A percentile compares a stretch with the other conserved stretches of the same genome.
These are phyloP conservation scores for Hypselothyrea guttata DNA, from an alignment of 2,888 invertebrate genomes.

Conservation along the genomic window DNA sequence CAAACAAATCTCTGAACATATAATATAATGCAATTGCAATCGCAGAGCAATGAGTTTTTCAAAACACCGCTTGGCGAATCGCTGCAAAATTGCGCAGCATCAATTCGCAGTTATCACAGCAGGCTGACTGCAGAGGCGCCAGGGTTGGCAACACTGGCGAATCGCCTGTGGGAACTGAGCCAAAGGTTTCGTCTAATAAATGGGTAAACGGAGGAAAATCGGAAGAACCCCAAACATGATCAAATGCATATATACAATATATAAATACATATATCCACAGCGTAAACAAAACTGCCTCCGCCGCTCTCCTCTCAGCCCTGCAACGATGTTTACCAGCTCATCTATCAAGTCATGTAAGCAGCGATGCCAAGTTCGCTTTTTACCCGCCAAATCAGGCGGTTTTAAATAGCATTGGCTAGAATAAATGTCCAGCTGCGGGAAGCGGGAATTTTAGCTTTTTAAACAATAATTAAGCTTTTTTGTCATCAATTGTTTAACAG, in stretches of 20 bases:
- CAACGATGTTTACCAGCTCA: constrained; percentile 21
- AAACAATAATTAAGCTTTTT: too few species aligned
- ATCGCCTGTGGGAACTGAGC: constrained; percentile 49
- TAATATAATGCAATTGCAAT: constrained; percentile 17
- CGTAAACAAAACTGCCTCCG: constrained; percentile 17
- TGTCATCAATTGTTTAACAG: too few species aligned
- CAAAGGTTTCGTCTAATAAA: constrained; percentile 39
- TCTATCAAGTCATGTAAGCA: constrained; percentile 47
- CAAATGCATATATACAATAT: neutral
- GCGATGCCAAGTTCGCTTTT: neutral
- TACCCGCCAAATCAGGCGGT: too few species aligned
- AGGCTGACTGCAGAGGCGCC: constrained; percentile 2
- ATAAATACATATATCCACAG: constrained; percentile 18
- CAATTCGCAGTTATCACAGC: constrained; percentile 22
- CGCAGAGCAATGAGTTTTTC: constrained; percentile 15
- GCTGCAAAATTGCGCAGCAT: constrained; percentile 18
- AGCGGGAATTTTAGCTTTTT: too few species aligned
- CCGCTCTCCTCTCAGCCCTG: constrained; percentile 29
- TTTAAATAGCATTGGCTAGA: too few species aligned
- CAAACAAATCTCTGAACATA: constrained; percentile 2
- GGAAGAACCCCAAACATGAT: neutral
- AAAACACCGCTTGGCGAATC: constrained; percentile 13
- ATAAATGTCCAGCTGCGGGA: too few species aligned
- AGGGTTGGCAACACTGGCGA: constrained; percentile 14
- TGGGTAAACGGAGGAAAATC: constrained; percentile 35